Base-by-base conservation (phyloP, 2,113 vertebrate species). In the Arizona elegans region DNA sequence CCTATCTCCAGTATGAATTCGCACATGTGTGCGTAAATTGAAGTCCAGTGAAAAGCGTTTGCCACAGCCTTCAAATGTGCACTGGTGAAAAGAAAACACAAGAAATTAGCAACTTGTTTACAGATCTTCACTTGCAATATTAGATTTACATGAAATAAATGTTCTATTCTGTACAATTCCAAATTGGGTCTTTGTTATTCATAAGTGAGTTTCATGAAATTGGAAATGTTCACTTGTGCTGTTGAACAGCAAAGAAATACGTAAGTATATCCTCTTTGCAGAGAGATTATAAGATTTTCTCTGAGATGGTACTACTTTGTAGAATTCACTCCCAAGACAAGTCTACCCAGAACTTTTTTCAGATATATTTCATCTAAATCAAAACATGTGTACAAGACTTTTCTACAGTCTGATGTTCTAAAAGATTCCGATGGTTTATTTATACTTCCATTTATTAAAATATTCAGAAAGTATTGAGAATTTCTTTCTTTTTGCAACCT, bases 1-100 rank as follows among this genome's bases (percentile, higher is more conserved):
- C 97, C 99, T 98, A 97, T 99, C 99, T 95, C 99, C 99, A 96
- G 99, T 99, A 96, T 99, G 99, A 98, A 99, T 99, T 93, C 99
- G 99, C 97, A 99, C 99, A 0, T 99, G 99, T 3, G 99, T 99
- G 97, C 99, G 99, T 95, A 99, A 98, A 98, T 99, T 99, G 98
- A 99, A 99, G 99, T 99, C 99, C 99, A 99, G 98, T 96, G 99
- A 99, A 97, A 99, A 99, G 95, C 99, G 98, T 94, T 99, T 99
- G 94, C 99, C 99, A 94, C 99, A 99, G 94, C 99, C 99, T 98
- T 99, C 99, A 93, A 99, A 99, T 0, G 99, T 99, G 97, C 99
- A 99, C 99, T 99, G 97, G 92, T 70, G 93, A 91, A 59, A 93
- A 95, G 94, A 96, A 94, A 95, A 96, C 91, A 95, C 62, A 94